Percentiles rank a stretch among this genome's conserved stretches.
Conservation (phyloP, 1,140 invertebrate species). For the Drosophila pruinosa region DNA sequence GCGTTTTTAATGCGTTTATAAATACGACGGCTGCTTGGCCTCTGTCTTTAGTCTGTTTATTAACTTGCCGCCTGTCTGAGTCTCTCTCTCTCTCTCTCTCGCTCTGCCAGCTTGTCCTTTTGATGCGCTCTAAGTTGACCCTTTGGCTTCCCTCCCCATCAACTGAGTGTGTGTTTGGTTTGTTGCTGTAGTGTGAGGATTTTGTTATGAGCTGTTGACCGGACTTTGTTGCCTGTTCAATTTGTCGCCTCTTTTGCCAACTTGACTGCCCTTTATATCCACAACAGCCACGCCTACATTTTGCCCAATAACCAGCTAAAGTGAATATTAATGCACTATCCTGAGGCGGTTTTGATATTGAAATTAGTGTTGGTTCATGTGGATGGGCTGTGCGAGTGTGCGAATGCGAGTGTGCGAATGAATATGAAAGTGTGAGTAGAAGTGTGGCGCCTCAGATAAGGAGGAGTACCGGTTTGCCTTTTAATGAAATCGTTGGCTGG, state of each 20-base stretch:
- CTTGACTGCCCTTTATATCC: too few species aligned
- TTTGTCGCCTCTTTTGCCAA: conserved; percentile 41
- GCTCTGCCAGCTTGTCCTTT: conserved; percentile 32
- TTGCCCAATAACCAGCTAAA: conserved; percentile 32
- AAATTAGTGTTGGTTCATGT: conserved; percentile 62
- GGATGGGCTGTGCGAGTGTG: too few species aligned
- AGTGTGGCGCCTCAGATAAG: conserved; percentile 38
- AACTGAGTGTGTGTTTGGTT: conserved; percentile 8
- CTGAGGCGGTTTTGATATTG: conserved; percentile 62
- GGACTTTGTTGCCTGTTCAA: conserved; percentile 29
- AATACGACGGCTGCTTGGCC: conserved; percentile 33
- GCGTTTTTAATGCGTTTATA: conserved; percentile 71
- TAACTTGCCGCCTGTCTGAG: conserved; percentile 36
- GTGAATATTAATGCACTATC: conserved; percentile 65
- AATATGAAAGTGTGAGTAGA: too few species aligned
- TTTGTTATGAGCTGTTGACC: conserved; percentile 51
- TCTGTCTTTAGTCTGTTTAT: conserved; percentile 21
- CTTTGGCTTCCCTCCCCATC: conserved; percentile 30
- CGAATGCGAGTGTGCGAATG: too few species aligned
- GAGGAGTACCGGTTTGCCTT: conserved; percentile 46
- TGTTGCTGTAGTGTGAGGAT: conserved; percentile 35
- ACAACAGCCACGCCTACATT: conserved; percentile 65
- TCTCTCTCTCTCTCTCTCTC: conserved; percentile 17
- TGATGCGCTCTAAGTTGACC: conserved; percentile 65
- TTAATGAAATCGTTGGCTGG: conserved; percentile 68